Base-by-base conservation (phyloP, 2,797 vertebrate species). In the Chelon auratus region DNA sequence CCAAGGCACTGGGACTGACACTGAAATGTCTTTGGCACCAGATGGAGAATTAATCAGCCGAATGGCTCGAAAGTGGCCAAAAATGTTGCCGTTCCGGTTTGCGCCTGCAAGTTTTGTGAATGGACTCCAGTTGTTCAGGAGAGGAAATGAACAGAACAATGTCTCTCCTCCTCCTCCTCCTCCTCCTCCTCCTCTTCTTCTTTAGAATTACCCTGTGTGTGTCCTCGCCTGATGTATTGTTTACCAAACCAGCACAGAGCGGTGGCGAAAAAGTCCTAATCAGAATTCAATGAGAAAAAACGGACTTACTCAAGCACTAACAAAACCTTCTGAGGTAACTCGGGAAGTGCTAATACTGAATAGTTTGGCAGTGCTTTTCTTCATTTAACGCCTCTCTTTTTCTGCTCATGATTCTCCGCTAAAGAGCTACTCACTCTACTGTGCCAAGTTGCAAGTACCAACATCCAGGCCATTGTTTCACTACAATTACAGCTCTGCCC, bases 311-410 rank as follows among this genome's bases (percentile, higher is more conserved):
- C 45, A 68, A 69, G 73, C 50, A 63, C 42, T 81, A 87, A 85
- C 82, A 84, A 80, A 88, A 60, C 54, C 56, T 30, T 70, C 67
- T 67, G 62, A 83, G 88, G 73, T 87, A 83, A 68, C 60, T 39
- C 56, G 82, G 81, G 75, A 89, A 68, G 63, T 65, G 54, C 82
- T 89, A 77, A 90, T 86, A 80, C 82, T 62, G 72, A 79, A 77
- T 50, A 60, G 63, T 84, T 78, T 85, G 79, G 80, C 67, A 79
- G 59, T n/a, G 13, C 61, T 73, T 77, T 45, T 71, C n/a, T 62
- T 78, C 72, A 48, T 72, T 69, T 58, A 71, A 71, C 65, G 40
- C 57, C 40, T 80, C 52, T 59, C 75, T 69, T 62, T 83, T 73
- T 47, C 65, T 60, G 30, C 66, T 74, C 77, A 72, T 67, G 56